Base-by-base conservation (phyloP, 1,140 invertebrate species). In the Dryas iulia region DNA sequence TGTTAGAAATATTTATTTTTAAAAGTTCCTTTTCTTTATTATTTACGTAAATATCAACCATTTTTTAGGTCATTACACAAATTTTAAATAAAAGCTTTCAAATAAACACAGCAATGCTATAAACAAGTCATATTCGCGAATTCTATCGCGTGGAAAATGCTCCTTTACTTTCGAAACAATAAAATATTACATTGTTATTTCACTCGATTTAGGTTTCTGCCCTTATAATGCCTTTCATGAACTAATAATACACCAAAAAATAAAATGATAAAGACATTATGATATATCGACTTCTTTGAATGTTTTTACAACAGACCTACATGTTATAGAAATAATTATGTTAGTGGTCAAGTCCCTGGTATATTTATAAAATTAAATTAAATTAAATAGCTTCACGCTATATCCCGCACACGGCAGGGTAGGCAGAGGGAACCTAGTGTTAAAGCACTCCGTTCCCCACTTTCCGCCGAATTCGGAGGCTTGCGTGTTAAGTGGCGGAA, bases 111-210 rank as follows among this genome's bases (percentile, higher is more conserved):
- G 10, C 33, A 47, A 23, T 52, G 14, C 35, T 21, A 62, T 52
- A 62, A 53, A 62, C 30, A 60, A 60, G 33, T 52, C 59, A 53
- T 47, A 62, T 53, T 52, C 35, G 10, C 25, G 31, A 30, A 62
- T 24, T 47, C 39, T 39, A 62, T 62, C 39, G 59, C 59, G 59
- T 62, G 59, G 59, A 28, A 62, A 62, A 52, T 25, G 59, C 35
- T 14, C 18, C 25, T 52, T 52, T 52, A 52, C 52, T 62, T 62
- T 26, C 24, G 35, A 33, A 62, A 52, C 33, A 53, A 62, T 52
- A 47, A 18, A 61, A 61, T 61, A 62, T 62, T 62, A 52, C 25
- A 12, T 62, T 52, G 59, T 47, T 47, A 47, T 47, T 47, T 47
- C 39, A 18, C 8, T 47, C 39, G 39, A 47, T 47, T 39, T 47